Evolutionary conservation across 2,888 invertebrate genomes (phyloP).

Genomic region (Eurois occulta): DNA sequence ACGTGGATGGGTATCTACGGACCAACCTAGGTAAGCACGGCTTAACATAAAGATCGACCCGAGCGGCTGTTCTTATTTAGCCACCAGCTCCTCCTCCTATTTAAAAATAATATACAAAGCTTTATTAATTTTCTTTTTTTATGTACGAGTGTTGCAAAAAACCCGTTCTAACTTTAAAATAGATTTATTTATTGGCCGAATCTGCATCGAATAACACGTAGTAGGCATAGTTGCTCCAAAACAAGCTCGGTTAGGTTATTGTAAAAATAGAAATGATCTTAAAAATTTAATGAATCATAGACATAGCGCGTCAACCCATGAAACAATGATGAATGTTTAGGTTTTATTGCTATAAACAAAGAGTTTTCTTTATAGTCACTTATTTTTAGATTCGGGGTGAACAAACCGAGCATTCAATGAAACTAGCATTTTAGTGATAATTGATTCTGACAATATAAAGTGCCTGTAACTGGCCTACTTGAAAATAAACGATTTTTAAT

Average conservation of each 20-base stretch:
- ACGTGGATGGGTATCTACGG: too few species aligned
- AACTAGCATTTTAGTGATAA: constrained; percentile 6
- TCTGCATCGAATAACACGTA: neutral
- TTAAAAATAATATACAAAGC: too few species aligned
- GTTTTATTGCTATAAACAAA: constrained; percentile 30
- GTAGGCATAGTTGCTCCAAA: neutral
- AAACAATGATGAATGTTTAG: constrained; percentile 31
- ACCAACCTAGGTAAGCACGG: too few species aligned
- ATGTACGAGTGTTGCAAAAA: neutral
- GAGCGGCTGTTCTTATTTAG: too few species aligned
- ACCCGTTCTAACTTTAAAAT: neutral
- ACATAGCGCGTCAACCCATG: neutral
- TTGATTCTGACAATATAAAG: neutral
- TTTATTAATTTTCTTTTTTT: too few species aligned
- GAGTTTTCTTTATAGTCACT: constrained; percentile 8
- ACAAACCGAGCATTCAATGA: constrained; percentile 8
- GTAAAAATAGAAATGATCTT: constrained; percentile 28
- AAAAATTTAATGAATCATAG: constrained; percentile 28
- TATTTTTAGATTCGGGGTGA: constrained; percentile 38
- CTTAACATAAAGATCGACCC: too few species aligned
- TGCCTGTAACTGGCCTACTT: neutral
- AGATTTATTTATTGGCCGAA: neutral
- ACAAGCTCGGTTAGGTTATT: neutral
- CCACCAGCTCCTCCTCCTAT: too few species aligned
- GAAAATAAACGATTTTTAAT: neutral